Conservation (phyloP, 2,888 invertebrate genomes). For the Machimus atricapillus region DNA sequence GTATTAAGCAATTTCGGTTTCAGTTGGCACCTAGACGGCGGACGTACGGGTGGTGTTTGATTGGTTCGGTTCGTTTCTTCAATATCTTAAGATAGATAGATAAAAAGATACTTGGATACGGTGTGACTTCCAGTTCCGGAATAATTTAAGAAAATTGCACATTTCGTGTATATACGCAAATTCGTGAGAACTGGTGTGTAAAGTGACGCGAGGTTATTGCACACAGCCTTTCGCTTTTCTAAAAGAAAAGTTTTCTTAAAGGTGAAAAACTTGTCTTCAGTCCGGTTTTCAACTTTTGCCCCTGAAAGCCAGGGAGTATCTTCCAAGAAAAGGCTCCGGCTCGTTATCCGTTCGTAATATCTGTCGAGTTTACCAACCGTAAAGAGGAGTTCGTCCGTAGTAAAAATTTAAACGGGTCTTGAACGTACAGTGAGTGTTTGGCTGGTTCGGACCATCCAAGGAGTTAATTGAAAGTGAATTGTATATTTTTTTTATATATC, state of each 20-base stretch:
- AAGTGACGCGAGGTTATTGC: not conserved
- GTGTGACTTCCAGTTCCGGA: not conserved
- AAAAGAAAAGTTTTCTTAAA: not conserved
- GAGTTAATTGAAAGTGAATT: not conserved
- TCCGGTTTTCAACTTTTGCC: conserved; percentile 17
- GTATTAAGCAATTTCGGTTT: conserved; percentile 31
- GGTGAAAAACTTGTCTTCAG: conserved; percentile 19
- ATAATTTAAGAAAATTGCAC: not conserved
- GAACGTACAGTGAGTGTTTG: not conserved
- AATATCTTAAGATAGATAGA: not conserved
- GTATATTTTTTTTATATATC: not conserved
- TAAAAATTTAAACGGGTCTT: not conserved
- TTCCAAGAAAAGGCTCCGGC: not conserved
- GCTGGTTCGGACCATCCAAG: not conserved
- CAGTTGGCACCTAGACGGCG: conserved; percentile 20
- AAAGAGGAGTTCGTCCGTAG: not conserved
- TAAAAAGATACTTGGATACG: not conserved
- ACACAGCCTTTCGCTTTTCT: conserved; percentile 1
- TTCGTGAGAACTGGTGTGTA: not conserved
- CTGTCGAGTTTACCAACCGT: not conserved
- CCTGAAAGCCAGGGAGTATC: not conserved
- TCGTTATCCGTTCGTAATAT: not conserved
- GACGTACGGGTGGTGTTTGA: not conserved
- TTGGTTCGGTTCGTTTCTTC: not conserved
- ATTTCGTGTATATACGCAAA: not conserved